Conservation (phyloP, 2,797 vertebrate genomes). For the Echiichthys vipera region DNA sequence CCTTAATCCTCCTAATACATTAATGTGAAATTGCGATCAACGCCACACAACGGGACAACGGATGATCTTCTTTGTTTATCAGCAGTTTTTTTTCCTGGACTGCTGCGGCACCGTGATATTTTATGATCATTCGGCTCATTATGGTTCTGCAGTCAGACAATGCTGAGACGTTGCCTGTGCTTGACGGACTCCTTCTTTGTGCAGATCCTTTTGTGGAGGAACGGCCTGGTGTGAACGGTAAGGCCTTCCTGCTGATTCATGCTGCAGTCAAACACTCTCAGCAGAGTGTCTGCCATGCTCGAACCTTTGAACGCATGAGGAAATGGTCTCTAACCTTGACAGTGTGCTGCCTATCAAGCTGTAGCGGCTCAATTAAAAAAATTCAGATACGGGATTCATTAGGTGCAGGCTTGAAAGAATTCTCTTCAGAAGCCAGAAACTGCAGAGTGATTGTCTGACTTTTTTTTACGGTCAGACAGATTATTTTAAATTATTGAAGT, state of each 20-base stretch:
- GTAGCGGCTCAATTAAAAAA: conserved; percentile 46
- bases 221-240: conserved; percentile 36
- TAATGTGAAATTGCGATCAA: conserved; percentile 34
- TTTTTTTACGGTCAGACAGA: background rate
- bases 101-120: conserved; percentile 20
- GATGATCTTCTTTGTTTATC: conserved; percentile 36
- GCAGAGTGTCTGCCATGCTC: conserved; percentile 51
- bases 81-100: conserved; percentile 31
- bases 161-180: conserved; percentile 26
- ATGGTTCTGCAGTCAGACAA: conserved; percentile 35
- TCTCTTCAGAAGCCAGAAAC: background rate
- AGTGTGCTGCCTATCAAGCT: conserved; percentile 53
- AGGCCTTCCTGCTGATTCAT: conserved; percentile 74
- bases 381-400: conserved; percentile 55
- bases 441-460: background rate
- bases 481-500: background rate
- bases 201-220: conserved; percentile 41
- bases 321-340: conserved; percentile 64
- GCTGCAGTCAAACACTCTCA: conserved; percentile 69
- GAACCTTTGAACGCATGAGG: conserved; percentile 64
- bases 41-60: conserved; percentile 21
- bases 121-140: conserved; percentile 39
- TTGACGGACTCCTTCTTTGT: conserved; percentile 38
- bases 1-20: conserved; percentile 48
- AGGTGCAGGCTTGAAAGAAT: conserved; percentile 6